Conservation (phyloP, 2,888 invertebrate species). For the Perdita meconis region DNA sequence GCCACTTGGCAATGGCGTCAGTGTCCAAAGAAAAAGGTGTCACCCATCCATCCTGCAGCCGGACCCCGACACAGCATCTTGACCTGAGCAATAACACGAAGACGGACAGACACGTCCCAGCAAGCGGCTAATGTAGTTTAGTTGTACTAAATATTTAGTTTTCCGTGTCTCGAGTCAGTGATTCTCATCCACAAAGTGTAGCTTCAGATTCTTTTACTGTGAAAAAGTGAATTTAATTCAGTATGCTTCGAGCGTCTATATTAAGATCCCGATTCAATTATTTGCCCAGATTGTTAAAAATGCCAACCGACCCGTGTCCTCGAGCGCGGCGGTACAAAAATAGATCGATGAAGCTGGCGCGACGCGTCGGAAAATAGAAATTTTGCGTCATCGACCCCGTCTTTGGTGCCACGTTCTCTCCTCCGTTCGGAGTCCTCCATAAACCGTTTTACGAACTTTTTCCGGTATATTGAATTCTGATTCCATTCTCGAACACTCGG, state of each 20-base stretch:
- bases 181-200: too few species aligned
- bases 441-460: conserved; percentile 65
- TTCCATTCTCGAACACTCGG: conserved; percentile 62
- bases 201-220: too few species aligned
- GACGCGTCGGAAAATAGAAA: conserved; percentile 31
- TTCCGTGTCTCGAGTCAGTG: too few species aligned
- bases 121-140: too few species aligned
- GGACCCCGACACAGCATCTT: too few species aligned
- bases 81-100: too few species aligned
- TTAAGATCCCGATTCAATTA: background rate
- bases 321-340: background rate
- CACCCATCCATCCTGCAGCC: too few species aligned
- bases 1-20: too few species aligned
- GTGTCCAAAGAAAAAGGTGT: too few species aligned
- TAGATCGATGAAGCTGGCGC: conserved; percentile 28
- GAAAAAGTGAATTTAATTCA: background rate
- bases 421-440: conserved; percentile 11
- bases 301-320: background rate
- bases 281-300: background rate
- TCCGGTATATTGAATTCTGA: conserved; percentile 76
- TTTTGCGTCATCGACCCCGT: conserved; percentile 14
- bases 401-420: background rate
- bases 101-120: too few species aligned
- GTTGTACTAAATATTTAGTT: too few species aligned
- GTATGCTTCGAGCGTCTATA: background rate